Conservation (phyloP, 2,113 vertebrate species). For the Nestor notabilis region DNA sequence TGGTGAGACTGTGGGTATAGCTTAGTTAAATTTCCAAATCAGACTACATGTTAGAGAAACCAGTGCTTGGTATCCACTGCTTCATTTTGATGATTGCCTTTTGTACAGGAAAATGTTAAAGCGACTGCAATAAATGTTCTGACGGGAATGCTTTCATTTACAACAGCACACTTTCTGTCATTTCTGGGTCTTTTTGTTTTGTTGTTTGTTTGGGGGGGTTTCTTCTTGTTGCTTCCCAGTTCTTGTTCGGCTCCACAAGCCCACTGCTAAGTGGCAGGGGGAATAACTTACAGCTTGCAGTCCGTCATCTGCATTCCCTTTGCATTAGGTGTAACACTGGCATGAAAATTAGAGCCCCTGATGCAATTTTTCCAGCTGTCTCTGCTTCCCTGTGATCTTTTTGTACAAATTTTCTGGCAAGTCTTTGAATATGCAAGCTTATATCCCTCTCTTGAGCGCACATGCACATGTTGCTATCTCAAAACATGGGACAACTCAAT, state of each 20-base stretch:
- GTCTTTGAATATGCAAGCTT: conserved; percentile 55
- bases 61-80: not conserved
- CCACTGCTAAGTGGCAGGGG: not conserved
- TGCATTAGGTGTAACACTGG: conserved; percentile 75
- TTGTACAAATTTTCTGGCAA: conserved; percentile 73
- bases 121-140: not conserved
- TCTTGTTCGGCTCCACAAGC: not conserved
- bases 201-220: rapidly evolving
- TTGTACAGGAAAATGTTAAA: not conserved
- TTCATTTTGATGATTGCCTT: not conserved
- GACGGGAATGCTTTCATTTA: not conserved
- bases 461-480: not conserved
- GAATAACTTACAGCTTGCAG: conserved; percentile 45
- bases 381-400: conserved; percentile 77
- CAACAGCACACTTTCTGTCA: not conserved
- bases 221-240: not conserved
- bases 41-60: not conserved
- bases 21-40: not conserved
- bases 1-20: not conserved
- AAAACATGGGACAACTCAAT: conserved; percentile 31
- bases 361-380: conserved; percentile 82
- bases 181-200: not conserved
- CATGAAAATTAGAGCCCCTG: conserved; percentile 68
- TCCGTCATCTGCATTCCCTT: conserved; percentile 74
- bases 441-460: conserved; percentile 31